These are phyloP conservation scores for Apodemia hepburni DNA, from an alignment of 2,888 invertebrate species.

Conservation along the genomic window DNA sequence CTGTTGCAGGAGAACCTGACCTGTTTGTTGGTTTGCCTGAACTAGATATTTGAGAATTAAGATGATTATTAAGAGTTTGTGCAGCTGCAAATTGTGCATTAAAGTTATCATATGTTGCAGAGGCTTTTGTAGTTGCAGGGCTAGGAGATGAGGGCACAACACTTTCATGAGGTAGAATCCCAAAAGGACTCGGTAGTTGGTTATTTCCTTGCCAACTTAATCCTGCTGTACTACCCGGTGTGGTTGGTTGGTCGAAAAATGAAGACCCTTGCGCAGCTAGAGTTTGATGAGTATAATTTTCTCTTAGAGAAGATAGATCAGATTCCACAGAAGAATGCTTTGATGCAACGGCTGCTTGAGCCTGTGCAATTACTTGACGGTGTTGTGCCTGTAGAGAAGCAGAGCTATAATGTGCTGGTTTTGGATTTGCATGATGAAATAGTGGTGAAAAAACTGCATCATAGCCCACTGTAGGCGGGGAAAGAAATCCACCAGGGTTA, in stretches of 20 bases:
- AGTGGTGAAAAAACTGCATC: constrained; percentile 91
- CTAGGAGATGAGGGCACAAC: constrained; percentile 84
- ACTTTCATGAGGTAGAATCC: constrained; percentile 89
- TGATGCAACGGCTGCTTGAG: constrained; percentile 77
- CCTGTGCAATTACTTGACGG: constrained; percentile 82
- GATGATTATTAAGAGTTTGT: constrained; percentile 82
- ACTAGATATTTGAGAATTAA: constrained; percentile 82
- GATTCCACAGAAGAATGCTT: constrained; percentile 78
- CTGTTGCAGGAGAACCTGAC: constrained; percentile 77
- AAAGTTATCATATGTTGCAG: constrained; percentile 83
- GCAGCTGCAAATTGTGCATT: constrained; percentile 85
- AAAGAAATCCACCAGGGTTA: constrained; percentile 86
- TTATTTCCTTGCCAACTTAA: constrained; percentile 88
- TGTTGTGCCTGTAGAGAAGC: constrained; percentile 82
- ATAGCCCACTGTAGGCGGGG: constrained; percentile 88
- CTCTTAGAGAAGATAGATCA: constrained; percentile 78
- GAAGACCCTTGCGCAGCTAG: constrained; percentile 79
- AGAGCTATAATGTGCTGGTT: constrained; percentile 86
- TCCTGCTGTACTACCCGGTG: constrained; percentile 68
- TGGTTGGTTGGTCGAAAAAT: constrained; percentile 84
- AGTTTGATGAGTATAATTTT: constrained; percentile 82
- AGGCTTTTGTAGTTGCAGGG: constrained; percentile 80
- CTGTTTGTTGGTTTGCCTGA: constrained; percentile 77
- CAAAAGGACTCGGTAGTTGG: constrained; percentile 86
- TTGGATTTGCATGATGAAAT: constrained; percentile 89